A percentile compares a stretch with the other conserved stretches of the same genome.
Evolutionary conservation across 1,140 invertebrate species (phyloP).

Genomic region (Pseudomyrmex gracilis): DNA sequence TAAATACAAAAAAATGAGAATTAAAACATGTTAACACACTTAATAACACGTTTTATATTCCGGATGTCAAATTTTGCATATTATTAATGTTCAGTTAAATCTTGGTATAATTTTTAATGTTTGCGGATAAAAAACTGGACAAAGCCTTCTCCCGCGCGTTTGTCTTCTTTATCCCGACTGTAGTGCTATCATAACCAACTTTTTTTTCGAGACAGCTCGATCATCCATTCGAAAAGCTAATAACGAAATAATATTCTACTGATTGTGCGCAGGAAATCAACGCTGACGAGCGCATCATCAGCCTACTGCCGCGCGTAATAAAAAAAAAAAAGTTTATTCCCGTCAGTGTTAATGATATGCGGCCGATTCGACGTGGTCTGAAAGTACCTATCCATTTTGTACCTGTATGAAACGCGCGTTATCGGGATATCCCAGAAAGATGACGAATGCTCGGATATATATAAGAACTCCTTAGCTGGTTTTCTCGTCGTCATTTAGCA

Average conservation of each 20-base stretch:
- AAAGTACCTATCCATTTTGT: slow-evolving; percentile 34
- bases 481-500: slow-evolving; percentile 62
- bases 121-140: not conserved
- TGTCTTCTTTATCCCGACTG: not conserved
- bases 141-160: not conserved
- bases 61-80: not conserved
- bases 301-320: not conserved
- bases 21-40: slow-evolving; percentile 3
- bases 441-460: slow-evolving; percentile 42
- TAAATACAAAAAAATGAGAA: not conserved
- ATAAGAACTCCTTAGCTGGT: slow-evolving; percentile 63
- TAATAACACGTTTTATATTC: not conserved
- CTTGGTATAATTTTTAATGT: not conserved
- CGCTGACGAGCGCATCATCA: not conserved
- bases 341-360: slow-evolving; percentile 29
- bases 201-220: not conserved
- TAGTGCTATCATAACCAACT: not conserved
- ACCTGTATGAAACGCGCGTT: slow-evolving; percentile 16
- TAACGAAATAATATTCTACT: slow-evolving; percentile 10
- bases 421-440: slow-evolving; percentile 63
- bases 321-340: slow-evolving; percentile 5
- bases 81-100: not conserved
- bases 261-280: not conserved
- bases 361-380: slow-evolving; percentile 12
- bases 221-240: not conserved